These are phyloP conservation scores for Drosophila phalerata DNA, from an alignment of 2,888 invertebrate genomes.

Conservation along the genomic window DNA sequence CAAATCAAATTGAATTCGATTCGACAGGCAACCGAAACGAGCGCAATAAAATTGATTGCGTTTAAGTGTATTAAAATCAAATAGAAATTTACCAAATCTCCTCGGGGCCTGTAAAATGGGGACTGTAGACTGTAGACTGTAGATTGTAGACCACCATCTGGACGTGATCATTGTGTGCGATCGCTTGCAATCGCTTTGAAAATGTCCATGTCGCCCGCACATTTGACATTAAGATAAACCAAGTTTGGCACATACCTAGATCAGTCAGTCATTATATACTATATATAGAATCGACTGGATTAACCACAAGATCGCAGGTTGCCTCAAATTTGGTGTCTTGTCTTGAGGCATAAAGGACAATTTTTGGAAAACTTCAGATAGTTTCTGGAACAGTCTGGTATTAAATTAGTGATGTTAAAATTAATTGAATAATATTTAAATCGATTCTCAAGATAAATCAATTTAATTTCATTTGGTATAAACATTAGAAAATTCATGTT, in stretches of 20 bases:
- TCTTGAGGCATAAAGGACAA: slow-evolving; percentile 5
- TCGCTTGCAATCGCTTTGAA: slow-evolving; percentile 26
- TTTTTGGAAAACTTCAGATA: no score
- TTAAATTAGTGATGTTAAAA: no score
- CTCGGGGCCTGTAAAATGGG: slow-evolving; percentile 2
- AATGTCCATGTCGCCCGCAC: slow-evolving; percentile 49
- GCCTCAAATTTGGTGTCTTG: not conserved
- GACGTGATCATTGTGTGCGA: slow-evolving; percentile 41
- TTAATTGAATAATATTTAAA: no score
- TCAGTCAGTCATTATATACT: slow-evolving; percentile 9
- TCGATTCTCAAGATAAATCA: no score
- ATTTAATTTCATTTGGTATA: no score
- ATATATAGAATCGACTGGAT: slow-evolving; percentile 2
- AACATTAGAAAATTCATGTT: no score
- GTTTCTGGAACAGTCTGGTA: no score
- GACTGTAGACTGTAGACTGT: not conserved
- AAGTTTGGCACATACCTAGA: slow-evolving; percentile 60
- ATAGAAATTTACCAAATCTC: slow-evolving; percentile 58
- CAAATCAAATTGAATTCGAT: slow-evolving; percentile 77
- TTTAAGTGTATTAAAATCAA: slow-evolving; percentile 78
- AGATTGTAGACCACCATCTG: slow-evolving; percentile 36
- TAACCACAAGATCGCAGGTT: slow-evolving; percentile 4
- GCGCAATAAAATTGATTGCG: slow-evolving; percentile 79
- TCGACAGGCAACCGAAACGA: slow-evolving; percentile 77
- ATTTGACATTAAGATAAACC: slow-evolving; percentile 62